Percentiles rank a stretch among this genome's conserved stretches.
These are phyloP conservation scores for Drosophila basisetae DNA, from an alignment of 2,888 invertebrate genomes.

Conservation along the genomic window DNA sequence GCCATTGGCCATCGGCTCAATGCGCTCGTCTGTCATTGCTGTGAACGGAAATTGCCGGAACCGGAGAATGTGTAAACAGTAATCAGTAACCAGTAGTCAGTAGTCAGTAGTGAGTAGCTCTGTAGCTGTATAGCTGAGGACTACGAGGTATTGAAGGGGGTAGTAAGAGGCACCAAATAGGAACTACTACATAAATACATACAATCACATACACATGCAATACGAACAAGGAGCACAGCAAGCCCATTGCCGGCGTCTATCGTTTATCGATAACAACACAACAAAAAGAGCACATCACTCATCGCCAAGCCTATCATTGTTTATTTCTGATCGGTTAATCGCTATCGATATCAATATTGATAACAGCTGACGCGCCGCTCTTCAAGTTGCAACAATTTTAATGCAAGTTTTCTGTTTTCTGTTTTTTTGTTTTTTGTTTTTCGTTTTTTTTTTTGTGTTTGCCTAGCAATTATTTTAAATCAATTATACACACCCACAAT, in stretches of 20 bases:
- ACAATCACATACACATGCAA: not conserved
- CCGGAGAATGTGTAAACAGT: slow-evolving; percentile 84
- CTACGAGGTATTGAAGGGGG: not conserved
- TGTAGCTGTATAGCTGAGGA: not conserved
- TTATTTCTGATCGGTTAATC: not conserved
- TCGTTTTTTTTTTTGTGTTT: slow-evolving; percentile 9
- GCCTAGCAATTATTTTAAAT: slow-evolving; percentile 36
- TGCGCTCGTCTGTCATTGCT: slow-evolving; percentile 85
- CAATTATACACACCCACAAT: slow-evolving; percentile 15
- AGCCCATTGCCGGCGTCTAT: slow-evolving; percentile 15
- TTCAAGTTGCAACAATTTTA: slow-evolving; percentile 1
- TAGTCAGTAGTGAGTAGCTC: not conserved
- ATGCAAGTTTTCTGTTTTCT: slow-evolving; percentile 15
- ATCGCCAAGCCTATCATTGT: not conserved
- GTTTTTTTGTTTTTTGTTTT: slow-evolving; percentile 16
- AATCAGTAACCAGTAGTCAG: not conserved
- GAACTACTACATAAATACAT: not conserved
- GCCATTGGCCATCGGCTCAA: slow-evolving; percentile 84
- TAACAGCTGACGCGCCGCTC: not conserved
- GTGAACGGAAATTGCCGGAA: slow-evolving; percentile 85
- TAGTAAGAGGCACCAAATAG: not conserved
- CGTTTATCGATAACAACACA: not conserved
- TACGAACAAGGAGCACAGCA: not conserved
- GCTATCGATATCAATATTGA: slow-evolving; percentile 1
- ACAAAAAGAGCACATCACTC: not conserved